These are phyloP conservation scores for Dryobates pubescens DNA, from an alignment of 2,797 vertebrate genomes.

Conservation along the genomic window DNA sequence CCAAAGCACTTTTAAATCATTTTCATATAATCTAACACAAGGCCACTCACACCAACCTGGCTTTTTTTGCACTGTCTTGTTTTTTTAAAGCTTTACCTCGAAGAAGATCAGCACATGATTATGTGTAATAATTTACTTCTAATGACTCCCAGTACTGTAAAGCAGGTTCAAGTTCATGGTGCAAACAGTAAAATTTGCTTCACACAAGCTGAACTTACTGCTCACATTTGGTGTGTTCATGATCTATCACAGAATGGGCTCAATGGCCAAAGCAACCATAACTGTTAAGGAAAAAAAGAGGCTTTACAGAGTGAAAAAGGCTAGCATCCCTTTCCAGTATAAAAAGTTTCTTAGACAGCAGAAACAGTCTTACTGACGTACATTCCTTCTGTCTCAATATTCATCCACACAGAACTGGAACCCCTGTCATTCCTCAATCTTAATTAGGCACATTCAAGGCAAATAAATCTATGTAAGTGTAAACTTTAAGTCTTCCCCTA, in stretches of 20 bases:
- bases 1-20: background rate
- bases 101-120: background rate
- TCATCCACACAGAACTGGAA: background rate
- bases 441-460: conserved; percentile 9
- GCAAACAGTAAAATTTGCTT: background rate
- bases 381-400: background rate
- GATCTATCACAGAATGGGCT: background rate
- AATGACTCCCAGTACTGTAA: background rate
- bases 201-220: background rate
- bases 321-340: background rate
- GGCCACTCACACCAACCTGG: background rate
- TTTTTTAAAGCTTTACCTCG: conserved; percentile 14
- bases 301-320: background rate
- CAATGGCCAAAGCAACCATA: background rate
- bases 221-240: background rate
- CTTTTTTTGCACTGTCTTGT: background rate
- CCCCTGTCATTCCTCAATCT: background rate
- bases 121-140: background rate
- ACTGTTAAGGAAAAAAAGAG: background rate
- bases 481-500: conserved; percentile 27
- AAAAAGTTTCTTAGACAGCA: background rate
- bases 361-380: background rate
- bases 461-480: background rate
- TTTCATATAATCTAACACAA: background rate
- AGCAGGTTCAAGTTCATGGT: background rate